Conservation (phyloP, 2,888 invertebrate genomes). For the Stenchaetothrips biformis region DNA sequence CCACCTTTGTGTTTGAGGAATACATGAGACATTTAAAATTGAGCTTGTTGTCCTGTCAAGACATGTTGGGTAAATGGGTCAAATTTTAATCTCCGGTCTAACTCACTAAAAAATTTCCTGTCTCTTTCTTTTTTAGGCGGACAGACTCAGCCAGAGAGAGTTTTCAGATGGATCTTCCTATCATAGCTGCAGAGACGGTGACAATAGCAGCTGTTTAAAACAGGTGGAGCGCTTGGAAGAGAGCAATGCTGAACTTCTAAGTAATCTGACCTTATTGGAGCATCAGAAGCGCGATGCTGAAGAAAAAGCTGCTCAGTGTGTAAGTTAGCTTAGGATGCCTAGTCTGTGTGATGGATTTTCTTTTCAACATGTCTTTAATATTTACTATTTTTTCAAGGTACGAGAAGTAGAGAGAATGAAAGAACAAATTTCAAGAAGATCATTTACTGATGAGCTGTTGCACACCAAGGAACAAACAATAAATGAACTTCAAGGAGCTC, state of each 20-base stretch:
- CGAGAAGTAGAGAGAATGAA: constrained; percentile 6
- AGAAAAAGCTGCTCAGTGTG: neutral
- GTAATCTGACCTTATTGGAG: neutral
- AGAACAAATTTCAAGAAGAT: neutral
- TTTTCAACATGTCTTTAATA: too few species aligned
- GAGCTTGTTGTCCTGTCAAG: too few species aligned
- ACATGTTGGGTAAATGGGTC: neutral
- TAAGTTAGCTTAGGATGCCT: neutral
- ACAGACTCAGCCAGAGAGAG: neutral
- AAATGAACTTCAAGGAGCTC: neutral
- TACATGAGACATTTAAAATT: too few species aligned
- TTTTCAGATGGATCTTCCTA: constrained; percentile 4
- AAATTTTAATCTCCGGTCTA: neutral
- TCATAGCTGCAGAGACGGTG: neutral
- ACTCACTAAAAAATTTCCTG: neutral
- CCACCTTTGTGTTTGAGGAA: neutral
- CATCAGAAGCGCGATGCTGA: neutral
- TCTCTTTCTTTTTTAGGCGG: neutral
- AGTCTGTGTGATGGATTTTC: neutral
- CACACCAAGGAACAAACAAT: constrained; percentile 15
- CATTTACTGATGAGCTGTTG: neutral
- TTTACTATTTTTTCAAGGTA: neutral
- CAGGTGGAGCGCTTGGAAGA: constrained; percentile 2
- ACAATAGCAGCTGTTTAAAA: neutral
- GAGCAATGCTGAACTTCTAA: neutral